These are phyloP conservation scores for Siniperca undulata DNA, from an alignment of 2,797 vertebrate genomes.

Conservation along the genomic window DNA sequence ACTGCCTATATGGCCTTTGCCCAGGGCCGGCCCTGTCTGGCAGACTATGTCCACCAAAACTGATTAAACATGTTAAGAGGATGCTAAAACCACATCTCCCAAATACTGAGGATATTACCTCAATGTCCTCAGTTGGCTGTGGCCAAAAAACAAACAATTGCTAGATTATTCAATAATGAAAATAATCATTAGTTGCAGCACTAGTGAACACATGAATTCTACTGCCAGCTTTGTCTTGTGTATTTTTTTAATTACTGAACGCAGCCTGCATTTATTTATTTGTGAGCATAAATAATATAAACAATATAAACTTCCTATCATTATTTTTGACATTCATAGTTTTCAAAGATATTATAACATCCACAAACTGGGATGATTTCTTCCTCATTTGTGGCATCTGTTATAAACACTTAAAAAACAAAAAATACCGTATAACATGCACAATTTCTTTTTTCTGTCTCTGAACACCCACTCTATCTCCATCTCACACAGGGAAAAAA, in stretches of 20 bases:
- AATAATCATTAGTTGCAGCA: neutral
- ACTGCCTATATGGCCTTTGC: no score
- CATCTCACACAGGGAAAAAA: neutral
- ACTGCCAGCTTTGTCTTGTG: neutral
- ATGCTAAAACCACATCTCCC: no score
- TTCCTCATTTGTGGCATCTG: conserved; percentile 14
- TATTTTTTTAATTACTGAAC: conserved; percentile 2
- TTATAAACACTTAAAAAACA: conserved; percentile 1
- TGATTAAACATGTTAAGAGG: no score
- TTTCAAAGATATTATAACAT: conserved; percentile 15
- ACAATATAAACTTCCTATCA: conserved; percentile 11
- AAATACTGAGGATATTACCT: no score
- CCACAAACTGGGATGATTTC: neutral
- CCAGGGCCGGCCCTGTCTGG: no score
- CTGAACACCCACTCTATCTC: conserved; percentile 29
- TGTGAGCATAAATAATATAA: conserved; percentile 6
- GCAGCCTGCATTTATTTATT: conserved; percentile 10
- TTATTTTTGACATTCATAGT: conserved; percentile 37
- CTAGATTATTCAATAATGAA: neutral
- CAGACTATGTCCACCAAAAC: no score
- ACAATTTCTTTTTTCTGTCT: conserved; percentile 10
- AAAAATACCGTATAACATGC: neutral
- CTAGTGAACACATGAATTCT: neutral
- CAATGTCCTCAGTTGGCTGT: no score
- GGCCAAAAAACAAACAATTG: neutral